phyloP scores from a whole-genome alignment of 2,888 invertebrate species.

The Pseudococcus viburni region DNA sequence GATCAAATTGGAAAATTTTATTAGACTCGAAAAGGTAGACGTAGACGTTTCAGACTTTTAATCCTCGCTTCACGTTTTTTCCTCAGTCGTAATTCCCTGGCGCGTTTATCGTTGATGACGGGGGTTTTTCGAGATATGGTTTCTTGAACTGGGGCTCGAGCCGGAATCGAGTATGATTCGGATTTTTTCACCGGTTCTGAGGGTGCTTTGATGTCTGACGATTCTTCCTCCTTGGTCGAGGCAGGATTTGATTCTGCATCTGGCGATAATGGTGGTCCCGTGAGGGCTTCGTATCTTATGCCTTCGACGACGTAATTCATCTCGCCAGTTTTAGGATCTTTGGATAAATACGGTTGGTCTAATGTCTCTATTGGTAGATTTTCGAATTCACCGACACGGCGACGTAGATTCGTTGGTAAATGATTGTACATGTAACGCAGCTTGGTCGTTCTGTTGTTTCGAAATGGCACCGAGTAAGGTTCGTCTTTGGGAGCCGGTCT shows the following conservation, averaged over 20 bases:
- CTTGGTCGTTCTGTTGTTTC: conserved; percentile 51
- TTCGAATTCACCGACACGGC: conserved; percentile 35
- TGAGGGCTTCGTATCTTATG: conserved; percentile 12
- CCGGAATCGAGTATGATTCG: not conserved
- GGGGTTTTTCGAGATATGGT: not conserved
- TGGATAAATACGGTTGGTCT: not conserved
- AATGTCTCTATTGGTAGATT: not conserved
- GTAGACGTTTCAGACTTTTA: not conserved
- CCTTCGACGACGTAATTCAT: conserved; percentile 56
- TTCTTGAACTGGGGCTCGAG: not conserved
- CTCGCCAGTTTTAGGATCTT: conserved; percentile 3
- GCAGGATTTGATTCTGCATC: not conserved
- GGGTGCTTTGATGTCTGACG: not conserved
- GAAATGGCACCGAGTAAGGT: conserved; percentile 39
- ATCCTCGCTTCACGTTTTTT: conserved; percentile 5
- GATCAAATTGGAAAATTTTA: not conserved
- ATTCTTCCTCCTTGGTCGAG: not conserved
- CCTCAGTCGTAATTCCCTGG: not conserved
- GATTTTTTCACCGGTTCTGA: not conserved
- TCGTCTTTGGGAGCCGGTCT: conserved; percentile 33
- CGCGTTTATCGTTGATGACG: not conserved
- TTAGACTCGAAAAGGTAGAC: conserved; percentile 30
- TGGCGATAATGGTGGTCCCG: not conserved
- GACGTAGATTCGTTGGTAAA: conserved; percentile 2
- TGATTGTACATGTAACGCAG: conserved; percentile 58